Evolutionary conservation across 2,113 vertebrate genomes (phyloP), one percentile per base, ranked within the genome.

Genomic region (Malurus elegans): DNA sequence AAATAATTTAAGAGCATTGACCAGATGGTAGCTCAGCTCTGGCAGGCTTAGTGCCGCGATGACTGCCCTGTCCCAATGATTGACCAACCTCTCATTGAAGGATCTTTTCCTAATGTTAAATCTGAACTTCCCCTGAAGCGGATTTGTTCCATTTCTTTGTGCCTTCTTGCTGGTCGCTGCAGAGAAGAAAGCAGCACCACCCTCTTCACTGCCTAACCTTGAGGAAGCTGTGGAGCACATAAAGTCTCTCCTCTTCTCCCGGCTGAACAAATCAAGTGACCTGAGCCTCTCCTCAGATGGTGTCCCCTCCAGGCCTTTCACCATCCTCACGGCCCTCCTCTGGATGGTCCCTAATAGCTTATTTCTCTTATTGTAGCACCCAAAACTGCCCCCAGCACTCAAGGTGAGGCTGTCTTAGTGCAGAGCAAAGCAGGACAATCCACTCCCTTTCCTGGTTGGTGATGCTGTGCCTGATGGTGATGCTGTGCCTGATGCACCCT

Each of bases 321-420:
- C 3, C 19, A 29, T 18, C n/a, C 65, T 60, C 16, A 6, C 20
- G 4, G 1, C 47, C 15, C 12, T 78, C 38, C 11, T 58, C n/a
- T 38, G 28, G 15, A n/a, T 25, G 40, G 18, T 48, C 18, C 26
- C 18, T 25, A 58, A 72, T 5, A 34, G 6, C 12, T 12, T 17
- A 4, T 32, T 64, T 62, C 40, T 70, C 32, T 2, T 6, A 18
- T 1, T 12, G 42, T 32, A 36, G 32, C 0, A 0, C 7, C 7
- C 57, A 45, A 44, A 44, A 16, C 53, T 2, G 10, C 8, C 10
- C 18, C 8, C 28, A 71, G 19, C 11, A 8, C 12, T 78, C 0
- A 0, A 51, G 26, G 16, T 78, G 44, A 31, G 14, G 32, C 19
- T 0, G 2, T 14, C 32, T 6, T 38, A 14, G 4, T 5, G 24